Percentiles rank a stretch among this genome's conserved stretches.
Evolutionary conservation across 2,888 invertebrate genomes (phyloP).

Genomic region (Lomographa bimaculata): DNA sequence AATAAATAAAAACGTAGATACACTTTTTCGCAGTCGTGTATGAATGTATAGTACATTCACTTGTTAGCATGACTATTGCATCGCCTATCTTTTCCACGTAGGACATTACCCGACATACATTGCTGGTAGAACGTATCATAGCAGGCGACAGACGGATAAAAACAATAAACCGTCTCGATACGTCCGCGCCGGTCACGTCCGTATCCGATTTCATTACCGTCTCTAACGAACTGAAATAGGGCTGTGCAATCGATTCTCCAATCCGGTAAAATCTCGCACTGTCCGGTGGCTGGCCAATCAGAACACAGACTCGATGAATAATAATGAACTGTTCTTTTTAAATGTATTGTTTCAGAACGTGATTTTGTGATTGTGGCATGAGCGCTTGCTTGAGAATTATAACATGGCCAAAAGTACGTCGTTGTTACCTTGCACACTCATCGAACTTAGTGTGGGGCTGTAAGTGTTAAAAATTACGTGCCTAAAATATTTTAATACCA

Average conservation of each 20-base stretch:
- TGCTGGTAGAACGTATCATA: too few species aligned
- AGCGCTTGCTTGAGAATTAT: too few species aligned
- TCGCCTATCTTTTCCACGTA: neutral
- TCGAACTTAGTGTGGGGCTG: too few species aligned
- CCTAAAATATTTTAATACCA: too few species aligned
- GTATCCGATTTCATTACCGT: slow-evolving; percentile 60
- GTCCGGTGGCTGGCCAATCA: slow-evolving; percentile 13
- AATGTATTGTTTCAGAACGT: too few species aligned
- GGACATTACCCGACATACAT: neutral
- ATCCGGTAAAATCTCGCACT: slow-evolving; percentile 4
- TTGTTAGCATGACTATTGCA: neutral
- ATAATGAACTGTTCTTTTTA: slow-evolving; percentile 2
- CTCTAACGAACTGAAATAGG: slow-evolving; percentile 60
- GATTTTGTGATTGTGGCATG: too few species aligned
- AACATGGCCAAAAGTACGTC: too few species aligned
- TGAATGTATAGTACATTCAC: too few species aligned
- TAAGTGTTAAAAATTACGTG: too few species aligned
- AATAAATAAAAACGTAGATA: too few species aligned
- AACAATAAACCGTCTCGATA: slow-evolving; percentile 19
- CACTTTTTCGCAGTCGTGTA: too few species aligned
- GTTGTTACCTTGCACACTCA: too few species aligned
- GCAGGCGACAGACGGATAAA: slow-evolving; percentile 15
- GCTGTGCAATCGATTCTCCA: slow-evolving; percentile 30
- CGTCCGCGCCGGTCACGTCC: slow-evolving; percentile 47
- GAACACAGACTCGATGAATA: slow-evolving; percentile 8